phyloP scores from a whole-genome alignment of 2,113 vertebrate species.

The Argyrosomus japonicus region DNA sequence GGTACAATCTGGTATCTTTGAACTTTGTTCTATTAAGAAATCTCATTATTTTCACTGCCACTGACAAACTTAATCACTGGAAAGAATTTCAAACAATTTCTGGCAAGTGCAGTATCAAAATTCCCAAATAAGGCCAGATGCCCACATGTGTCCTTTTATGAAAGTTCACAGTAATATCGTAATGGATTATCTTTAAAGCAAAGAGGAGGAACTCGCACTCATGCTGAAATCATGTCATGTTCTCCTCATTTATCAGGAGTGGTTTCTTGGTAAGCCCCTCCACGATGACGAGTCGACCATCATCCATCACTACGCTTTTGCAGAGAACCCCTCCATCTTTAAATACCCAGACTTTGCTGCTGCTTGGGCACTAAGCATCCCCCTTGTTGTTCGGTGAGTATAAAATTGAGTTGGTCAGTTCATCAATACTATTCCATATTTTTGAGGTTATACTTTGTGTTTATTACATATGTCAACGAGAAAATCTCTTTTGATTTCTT shows the following conservation, averaged over 20 bases:
- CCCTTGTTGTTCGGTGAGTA: slow-evolving; percentile 92
- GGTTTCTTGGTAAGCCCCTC: slow-evolving; percentile 96
- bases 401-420: slow-evolving; percentile 12
- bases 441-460: background rate
- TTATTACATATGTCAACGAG: background rate
- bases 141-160: background rate
- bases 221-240: slow-evolving; percentile 40
- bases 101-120: slow-evolving; percentile 15
- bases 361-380: slow-evolving; percentile 93
- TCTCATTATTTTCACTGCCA: slow-evolving; percentile 45
- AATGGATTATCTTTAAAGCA: background rate
- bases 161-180: slow-evolving; percentile 8
- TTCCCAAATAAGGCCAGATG: slow-evolving; percentile 39
- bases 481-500: background rate
- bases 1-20: slow-evolving; percentile 36
- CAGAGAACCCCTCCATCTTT: slow-evolving; percentile 93
- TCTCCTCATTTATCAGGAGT: slow-evolving; percentile 85
- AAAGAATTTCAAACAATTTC: slow-evolving; percentile 41
- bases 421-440: background rate
- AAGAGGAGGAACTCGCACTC: background rate
- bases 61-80: slow-evolving; percentile 14
- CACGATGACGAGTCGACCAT: slow-evolving; percentile 96
- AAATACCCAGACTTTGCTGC: slow-evolving; percentile 97
- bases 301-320: slow-evolving; percentile 98
- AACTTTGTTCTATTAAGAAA: slow-evolving; percentile 31